Evolutionary conservation across 2,797 vertebrate genomes (phyloP).

Genomic region (Picus viridis): DNA sequence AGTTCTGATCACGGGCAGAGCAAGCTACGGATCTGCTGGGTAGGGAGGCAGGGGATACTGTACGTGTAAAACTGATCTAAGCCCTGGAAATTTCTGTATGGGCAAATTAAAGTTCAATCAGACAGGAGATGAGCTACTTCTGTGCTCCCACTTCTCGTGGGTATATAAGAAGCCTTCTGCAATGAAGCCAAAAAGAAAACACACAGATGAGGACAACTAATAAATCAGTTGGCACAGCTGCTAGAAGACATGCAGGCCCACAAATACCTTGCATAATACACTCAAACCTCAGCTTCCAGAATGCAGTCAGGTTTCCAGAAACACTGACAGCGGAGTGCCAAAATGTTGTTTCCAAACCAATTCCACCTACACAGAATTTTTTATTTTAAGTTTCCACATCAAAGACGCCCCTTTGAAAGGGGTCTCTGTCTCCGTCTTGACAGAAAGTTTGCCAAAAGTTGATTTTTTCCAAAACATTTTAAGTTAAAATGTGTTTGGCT

Average conservation of each 20-base stretch:
- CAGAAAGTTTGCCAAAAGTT: background rate
- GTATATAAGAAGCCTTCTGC: background rate
- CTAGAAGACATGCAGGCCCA: background rate
- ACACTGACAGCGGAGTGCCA: background rate
- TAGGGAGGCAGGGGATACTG: background rate
- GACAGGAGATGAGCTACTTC: background rate
- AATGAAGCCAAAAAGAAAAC: background rate
- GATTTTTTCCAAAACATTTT: conserved; percentile 12
- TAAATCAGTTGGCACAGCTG: background rate
- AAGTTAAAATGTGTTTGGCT: background rate
- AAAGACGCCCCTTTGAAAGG: background rate
- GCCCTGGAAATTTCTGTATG: background rate
- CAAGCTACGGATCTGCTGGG: background rate
- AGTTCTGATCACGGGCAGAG: background rate
- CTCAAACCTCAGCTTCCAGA: background rate
- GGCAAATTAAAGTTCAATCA: background rate
- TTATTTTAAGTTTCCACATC: background rate
- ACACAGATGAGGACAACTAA: background rate
- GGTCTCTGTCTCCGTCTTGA: background rate
- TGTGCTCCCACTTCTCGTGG: background rate
- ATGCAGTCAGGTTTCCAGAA: background rate
- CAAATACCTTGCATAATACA: background rate
- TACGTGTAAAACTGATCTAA: background rate
- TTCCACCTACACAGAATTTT: background rate
- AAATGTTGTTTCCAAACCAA: background rate